Base-by-base conservation (phyloP, 2,888 invertebrate species). In the Tachina fera region DNA sequence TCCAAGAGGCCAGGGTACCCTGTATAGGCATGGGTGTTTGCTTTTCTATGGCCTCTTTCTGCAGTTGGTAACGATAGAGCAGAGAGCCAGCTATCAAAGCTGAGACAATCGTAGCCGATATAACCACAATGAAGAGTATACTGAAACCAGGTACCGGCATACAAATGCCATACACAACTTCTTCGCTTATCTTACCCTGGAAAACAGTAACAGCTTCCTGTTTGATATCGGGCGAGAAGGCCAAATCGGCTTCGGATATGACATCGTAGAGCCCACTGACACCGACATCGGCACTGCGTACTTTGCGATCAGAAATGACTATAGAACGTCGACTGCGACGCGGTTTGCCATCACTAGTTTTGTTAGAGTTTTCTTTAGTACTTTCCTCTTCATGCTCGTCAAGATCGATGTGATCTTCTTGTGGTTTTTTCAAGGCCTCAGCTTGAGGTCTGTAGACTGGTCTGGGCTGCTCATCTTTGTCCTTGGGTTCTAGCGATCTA, bases 201-300 rank as follows among this genome's bases (percentile, higher is more conserved):
- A 97, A 97, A 0, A 97, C 97, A 4, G 97, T 97, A 1, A 97
- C 97, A 0, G 97, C 95, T 92, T 97, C 97, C 65, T 95, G 95
- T 88, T 95, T 94, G 71, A 95, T 94, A 89, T 97, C 96, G 0
- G 97, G 97, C 88, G 97, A 97, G 92, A 98, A 98, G 51, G 97
- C 97, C 56, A 98, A 93, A 92, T 98, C 98, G 1, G 97, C 97
- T 92, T 97, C 97, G 5, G 98, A 97, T 80, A 98, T 97, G 65
- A 98, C 97, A 88, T 97, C 97, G 92, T 97, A 98, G 31, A 97
- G 94, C 0, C 97, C 97, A 87, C 97, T 97, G 1, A 98, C 97
- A 9, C 98, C 97, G 1, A 98, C 97, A 90, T 97, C 97, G 3
- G 97, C 96, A 87, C 96, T 97, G 72, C 97, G 95, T 1, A 95